phyloP scores from a whole-genome alignment of 2,113 vertebrate species.

The Perca flavescens region DNA sequence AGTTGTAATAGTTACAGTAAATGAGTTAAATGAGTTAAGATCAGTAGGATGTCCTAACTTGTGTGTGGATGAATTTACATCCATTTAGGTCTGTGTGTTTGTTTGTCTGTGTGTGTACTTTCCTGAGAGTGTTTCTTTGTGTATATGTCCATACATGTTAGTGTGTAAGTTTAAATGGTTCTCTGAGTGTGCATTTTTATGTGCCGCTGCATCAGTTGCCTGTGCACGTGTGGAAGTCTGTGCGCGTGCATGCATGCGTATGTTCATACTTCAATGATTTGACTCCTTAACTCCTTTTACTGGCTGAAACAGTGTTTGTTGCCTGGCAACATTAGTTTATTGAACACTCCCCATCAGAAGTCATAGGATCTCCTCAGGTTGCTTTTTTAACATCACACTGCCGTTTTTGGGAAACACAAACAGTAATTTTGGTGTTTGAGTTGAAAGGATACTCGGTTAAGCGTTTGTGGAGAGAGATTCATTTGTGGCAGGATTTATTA shows the following conservation, averaged over 20 bases:
- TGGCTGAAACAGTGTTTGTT: slow-evolving; percentile 58
- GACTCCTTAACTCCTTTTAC: slow-evolving; percentile 20
- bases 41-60: not conserved
- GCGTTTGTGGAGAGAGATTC: slow-evolving; percentile 17
- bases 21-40: not conserved
- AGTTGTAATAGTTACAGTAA: not conserved
- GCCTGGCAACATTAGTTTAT: slow-evolving; percentile 76
- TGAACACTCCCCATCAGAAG: slow-evolving; percentile 50
- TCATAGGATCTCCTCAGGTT: slow-evolving; percentile 33
- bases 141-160: not conserved
- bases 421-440: slow-evolving; percentile 36
- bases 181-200: not conserved
- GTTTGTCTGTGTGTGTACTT: not conserved
- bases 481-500: slow-evolving; percentile 15
- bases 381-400: slow-evolving; percentile 15
- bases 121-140: not conserved
- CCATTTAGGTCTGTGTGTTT: not conserved
- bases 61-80: not conserved
- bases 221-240: not conserved
- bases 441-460: slow-evolving; percentile 30
- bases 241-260: slow-evolving; percentile 1
- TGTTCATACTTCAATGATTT: not conserved
- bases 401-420: slow-evolving; percentile 51
- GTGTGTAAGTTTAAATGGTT: not conserved
- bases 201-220: not conserved